These are phyloP conservation scores for Thymelicus sylvestris DNA, from an alignment of 2,888 invertebrate genomes.

Conservation along the genomic window DNA sequence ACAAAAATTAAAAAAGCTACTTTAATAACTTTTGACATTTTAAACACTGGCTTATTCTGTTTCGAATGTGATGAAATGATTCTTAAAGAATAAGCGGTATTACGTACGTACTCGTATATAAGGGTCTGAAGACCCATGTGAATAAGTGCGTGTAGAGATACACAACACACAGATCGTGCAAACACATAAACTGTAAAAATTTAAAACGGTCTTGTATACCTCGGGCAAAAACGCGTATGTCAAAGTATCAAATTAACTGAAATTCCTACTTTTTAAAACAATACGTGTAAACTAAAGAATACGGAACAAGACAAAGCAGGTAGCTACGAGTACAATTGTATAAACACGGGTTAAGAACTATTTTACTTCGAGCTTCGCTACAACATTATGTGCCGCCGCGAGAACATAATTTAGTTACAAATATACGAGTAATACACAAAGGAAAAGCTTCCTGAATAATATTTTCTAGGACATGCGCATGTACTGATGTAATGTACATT, in stretches of 20 bases:
- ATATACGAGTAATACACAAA: constrained; percentile 7
- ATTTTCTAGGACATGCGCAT: constrained; percentile 8
- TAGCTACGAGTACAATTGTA: not conserved
- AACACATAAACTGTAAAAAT: no score
- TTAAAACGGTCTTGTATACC: no score
- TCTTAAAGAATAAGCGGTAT: no score
- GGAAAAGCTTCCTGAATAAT: constrained; percentile 5
- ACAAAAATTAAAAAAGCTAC: no score
- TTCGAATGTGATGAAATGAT: no score
- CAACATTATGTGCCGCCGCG: not conserved
- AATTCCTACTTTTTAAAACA: not conserved
- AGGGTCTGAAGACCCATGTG: no score
- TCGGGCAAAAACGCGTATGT: no score
- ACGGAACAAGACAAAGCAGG: not conserved
- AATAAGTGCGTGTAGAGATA: no score
- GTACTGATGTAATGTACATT: constrained; percentile 12
- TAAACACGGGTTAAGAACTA: not conserved
- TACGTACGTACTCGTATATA: no score
- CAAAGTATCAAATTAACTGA: not conserved
- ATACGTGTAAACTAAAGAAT: not conserved
- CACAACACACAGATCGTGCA: no score
- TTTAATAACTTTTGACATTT: no score
- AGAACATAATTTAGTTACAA: constrained; percentile 3
- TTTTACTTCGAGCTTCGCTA: not conserved
- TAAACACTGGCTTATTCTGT: no score